phyloP scores from a whole-genome alignment of 2,113 vertebrate species.

The Apodemus speciosus region DNA sequence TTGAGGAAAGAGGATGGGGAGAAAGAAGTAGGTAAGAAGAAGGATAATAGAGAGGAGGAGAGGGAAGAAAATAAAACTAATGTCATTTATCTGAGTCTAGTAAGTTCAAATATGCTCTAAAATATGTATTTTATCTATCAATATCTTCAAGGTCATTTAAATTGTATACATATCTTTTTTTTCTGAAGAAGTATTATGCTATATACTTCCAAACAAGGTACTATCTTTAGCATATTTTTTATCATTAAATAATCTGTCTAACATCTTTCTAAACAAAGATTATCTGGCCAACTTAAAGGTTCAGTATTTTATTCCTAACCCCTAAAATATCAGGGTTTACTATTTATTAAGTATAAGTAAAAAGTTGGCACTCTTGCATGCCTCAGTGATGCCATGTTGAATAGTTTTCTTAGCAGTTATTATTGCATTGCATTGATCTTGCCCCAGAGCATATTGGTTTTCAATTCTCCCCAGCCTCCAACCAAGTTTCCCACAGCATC shows the following conservation, averaged over 20 bases:
- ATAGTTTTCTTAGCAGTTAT: background rate
- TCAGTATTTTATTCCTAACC: background rate
- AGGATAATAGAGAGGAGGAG: rapidly evolving
- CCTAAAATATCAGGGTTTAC: background rate
- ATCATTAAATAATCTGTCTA: background rate
- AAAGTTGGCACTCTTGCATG: background rate
- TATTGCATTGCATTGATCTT: background rate
- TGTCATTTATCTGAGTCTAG: no score
- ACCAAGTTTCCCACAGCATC: background rate
- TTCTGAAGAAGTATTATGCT: background rate
- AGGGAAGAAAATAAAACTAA: background rate
- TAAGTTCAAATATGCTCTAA: slow-evolving; percentile 6
- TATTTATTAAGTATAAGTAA: background rate
- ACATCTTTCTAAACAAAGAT: background rate
- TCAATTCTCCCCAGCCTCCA: background rate
- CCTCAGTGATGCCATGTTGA: background rate
- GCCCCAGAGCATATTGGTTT: background rate
- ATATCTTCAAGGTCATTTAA: background rate
- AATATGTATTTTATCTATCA: background rate
- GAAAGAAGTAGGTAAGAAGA: no score
- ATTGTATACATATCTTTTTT: background rate
- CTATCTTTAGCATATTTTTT: background rate
- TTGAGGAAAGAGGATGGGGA: no score
- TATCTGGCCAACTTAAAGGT: background rate
- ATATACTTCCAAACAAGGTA: background rate